Conservation (phyloP, 2,113 vertebrate species). For the Rhea americana region DNA sequence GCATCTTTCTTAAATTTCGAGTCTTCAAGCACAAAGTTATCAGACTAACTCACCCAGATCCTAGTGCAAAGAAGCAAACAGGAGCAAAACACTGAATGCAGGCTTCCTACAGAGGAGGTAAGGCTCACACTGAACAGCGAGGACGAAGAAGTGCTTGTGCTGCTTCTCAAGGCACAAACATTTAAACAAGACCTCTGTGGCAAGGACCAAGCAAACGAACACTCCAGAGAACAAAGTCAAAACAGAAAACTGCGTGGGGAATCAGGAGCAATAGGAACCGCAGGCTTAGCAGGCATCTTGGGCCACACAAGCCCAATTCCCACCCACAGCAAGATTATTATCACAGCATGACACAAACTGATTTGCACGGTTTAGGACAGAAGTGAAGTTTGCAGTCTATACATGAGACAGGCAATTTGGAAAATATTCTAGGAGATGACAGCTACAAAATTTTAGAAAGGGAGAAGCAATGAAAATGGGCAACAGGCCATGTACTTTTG, state of each 20-base stretch:
- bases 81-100: too few relatives aligned
- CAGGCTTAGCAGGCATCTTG: background rate
- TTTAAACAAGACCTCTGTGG: background rate
- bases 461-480: background rate
- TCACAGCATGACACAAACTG: rapidly evolving
- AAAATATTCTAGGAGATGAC: background rate
- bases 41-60: background rate
- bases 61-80: background rate
- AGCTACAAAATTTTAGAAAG: background rate
- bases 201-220: background rate
- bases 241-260: rapidly evolving
- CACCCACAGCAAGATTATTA: too few relatives aligned
- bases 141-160: background rate
- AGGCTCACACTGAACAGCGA: background rate
- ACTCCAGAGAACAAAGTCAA: background rate
- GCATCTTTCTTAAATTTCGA: background rate
- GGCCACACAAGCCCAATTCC: background rate
- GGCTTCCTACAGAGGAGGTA: background rate
- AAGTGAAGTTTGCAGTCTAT: background rate
- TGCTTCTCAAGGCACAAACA: background rate
- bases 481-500: background rate
- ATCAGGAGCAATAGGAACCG: background rate
- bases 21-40: background rate
- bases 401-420: background rate
- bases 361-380: background rate